Base-by-base conservation (phyloP, 2,888 invertebrate genomes). In the Microchrysa polita region DNA sequence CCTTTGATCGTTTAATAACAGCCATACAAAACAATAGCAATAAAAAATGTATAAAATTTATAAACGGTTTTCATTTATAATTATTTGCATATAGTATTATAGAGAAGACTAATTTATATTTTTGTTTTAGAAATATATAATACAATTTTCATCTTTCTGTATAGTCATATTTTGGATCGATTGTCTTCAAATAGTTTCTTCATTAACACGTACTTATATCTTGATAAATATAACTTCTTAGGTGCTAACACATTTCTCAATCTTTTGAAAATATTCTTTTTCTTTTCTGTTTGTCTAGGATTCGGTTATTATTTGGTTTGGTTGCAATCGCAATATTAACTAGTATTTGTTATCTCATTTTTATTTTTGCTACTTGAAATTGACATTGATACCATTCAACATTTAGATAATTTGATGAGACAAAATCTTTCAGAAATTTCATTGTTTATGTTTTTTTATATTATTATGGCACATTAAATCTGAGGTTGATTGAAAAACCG, bases 281-380 rank as follows among this genome's bases (percentile, higher is more conserved):
- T 67, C 16, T 63, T 10, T 16, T 57, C 18, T 14, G 23, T 53
- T 60, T 27, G 75, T 53, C 34, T 65, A 72, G 63, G 40, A 10
- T 67, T 52, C 2, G n/a, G n/a, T 48, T 34, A 5, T 34, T 52
- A 48, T 22, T 67, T 63, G 16, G n/a, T n/a, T 42, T 40, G 16
- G 20, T 53, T 53, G 53, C 67, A 34, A 67, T 34, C 53, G 53
- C 27, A 18, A 67, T 48, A 53, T 34, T 34, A 34, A 34, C 27
- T 34, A n/a, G n/a, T n/a, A 34, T 34, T 34, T 34, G 2, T 34
- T 34, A 34, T 53, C 48, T n/a, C n/a, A 53, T n/a, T 20, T 34
- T 67, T 40, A 40, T 42, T 52, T 18, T 57, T 53, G 44, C 75
- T 71, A 63, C 75, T 71, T 67, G 74, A 75, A 75, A 74, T 75